Conservation (phyloP, 2,113 vertebrate genomes). For the Stigmatopora argus region DNA sequence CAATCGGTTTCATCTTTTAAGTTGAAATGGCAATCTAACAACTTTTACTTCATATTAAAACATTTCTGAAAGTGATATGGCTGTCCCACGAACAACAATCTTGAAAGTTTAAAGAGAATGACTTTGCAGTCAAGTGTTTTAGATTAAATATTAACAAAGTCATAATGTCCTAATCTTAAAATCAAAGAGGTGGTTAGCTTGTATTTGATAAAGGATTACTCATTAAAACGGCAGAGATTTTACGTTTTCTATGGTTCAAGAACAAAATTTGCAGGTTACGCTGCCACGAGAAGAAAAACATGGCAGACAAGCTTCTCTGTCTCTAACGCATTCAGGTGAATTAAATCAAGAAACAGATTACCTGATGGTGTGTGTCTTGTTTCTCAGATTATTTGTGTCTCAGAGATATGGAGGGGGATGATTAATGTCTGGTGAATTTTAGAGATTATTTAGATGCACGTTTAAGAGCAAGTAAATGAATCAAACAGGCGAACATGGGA, state of each 20-base stretch:
- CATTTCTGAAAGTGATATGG: no score
- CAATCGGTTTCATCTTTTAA: no score
- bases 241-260: conserved; percentile 1
- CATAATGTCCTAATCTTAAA: conserved; percentile 4
- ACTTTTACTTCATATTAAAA: no score
- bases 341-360: conserved; percentile 58
- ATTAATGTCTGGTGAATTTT: conserved; percentile 62
- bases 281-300: conserved; percentile 15
- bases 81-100: background rate
- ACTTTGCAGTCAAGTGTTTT: background rate
- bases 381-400: conserved; percentile 35
- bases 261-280: conserved; percentile 5
- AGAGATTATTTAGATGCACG: conserved; percentile 26
- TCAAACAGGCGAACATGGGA: conserved; percentile 41
- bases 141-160: conserved; percentile 1
- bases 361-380: conserved; percentile 38
- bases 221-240: conserved; percentile 16
- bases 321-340: conserved; percentile 41
- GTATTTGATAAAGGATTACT: conserved; percentile 26
- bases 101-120: background rate
- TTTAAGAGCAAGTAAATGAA: conserved; percentile 24
- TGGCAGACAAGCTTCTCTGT: conserved; percentile 27
- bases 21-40: no score
- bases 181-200: conserved; percentile 6
- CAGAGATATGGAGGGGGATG: conserved; percentile 32